These are phyloP conservation scores for Apocrypta bakeri DNA, from an alignment of 1,140 invertebrate species.

Conservation along the genomic window DNA sequence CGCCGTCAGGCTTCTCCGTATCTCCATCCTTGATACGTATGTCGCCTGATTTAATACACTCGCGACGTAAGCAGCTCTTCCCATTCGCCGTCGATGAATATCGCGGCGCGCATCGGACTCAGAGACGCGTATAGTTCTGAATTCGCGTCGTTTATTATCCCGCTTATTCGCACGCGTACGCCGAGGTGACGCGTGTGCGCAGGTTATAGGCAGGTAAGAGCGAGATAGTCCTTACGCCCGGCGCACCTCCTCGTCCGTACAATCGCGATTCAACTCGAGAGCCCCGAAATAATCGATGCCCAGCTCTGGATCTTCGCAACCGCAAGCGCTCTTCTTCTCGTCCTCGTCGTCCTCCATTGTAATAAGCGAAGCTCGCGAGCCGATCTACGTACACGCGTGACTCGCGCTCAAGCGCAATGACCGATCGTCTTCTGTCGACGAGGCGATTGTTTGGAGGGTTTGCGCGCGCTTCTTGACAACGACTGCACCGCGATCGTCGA, in stretches of 20 bases:
- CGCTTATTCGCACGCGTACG: neutral
- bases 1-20: too few species aligned
- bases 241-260: conserved; percentile 83
- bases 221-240: conserved; percentile 76
- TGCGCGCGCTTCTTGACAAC: conserved; percentile 39
- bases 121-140: too few species aligned
- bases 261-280: conserved; percentile 80
- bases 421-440: conserved; percentile 5
- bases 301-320: conserved; percentile 31
- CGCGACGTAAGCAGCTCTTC: too few species aligned
- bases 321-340: neutral
- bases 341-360: neutral
- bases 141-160: too few species aligned
- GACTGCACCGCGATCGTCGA: conserved; percentile 26
- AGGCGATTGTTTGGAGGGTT: conserved; percentile 55
- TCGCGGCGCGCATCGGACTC: too few species aligned
- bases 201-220: neutral
- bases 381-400: too few species aligned
- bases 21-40: neutral
- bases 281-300: conserved; percentile 88
- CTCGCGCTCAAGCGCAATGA: too few species aligned
- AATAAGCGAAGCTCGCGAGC: neutral
- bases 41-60: too few species aligned
- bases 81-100: too few species aligned
- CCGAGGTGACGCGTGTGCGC: too few species aligned